Percentiles rank a stretch among this genome's conserved stretches.
Evolutionary conservation across 2,888 invertebrate species (phyloP).

Genomic region (Baccha elongata): DNA sequence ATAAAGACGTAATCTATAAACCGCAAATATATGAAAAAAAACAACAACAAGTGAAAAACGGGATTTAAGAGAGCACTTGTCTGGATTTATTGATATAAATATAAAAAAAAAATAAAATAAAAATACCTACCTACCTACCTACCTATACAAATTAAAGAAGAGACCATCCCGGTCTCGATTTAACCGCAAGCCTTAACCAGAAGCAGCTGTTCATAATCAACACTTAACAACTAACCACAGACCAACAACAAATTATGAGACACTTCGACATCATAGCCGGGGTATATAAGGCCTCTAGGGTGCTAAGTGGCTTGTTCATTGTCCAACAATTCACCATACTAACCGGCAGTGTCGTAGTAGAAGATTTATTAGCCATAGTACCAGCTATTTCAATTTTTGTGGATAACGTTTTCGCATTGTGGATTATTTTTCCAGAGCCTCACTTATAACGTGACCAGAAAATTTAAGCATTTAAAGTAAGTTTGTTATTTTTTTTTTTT

Average conservation of each 20-base stretch:
- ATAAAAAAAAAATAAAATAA: constrained; percentile 4
- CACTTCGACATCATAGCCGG: constrained; percentile 8
- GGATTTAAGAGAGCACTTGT: constrained; percentile 50
- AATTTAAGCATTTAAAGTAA: constrained; percentile 50
- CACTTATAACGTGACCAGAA: constrained; percentile 63
- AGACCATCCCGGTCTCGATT: constrained; percentile 15
- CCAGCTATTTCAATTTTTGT: neutral
- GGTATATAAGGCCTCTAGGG: constrained; percentile 63
- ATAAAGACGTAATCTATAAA: constrained; percentile 26
- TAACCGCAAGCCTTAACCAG: constrained; percentile 30
- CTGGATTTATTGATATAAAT: neutral
- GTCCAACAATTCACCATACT: constrained; percentile 49
- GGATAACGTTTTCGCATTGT: constrained; percentile 31
- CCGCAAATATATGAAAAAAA: constrained; percentile 8
- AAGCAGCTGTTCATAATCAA: constrained; percentile 26
- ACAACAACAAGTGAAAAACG: constrained; percentile 16
- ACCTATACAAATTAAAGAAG: constrained; percentile 7
- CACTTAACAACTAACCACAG: constrained; percentile 24
- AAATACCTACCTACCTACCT: neutral
- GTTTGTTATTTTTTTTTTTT: constrained; percentile 20
- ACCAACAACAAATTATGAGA: constrained; percentile 29
- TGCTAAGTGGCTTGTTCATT: constrained; percentile 65
- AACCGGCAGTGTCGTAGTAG: constrained; percentile 34
- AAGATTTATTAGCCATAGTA: constrained; percentile 37
- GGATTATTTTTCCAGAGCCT: constrained; percentile 38